Percentiles rank a stretch among this genome's conserved stretches.
These are phyloP conservation scores for Tetragnatha versicolor DNA, from an alignment of 1,140 invertebrate species.

Conservation along the genomic window DNA sequence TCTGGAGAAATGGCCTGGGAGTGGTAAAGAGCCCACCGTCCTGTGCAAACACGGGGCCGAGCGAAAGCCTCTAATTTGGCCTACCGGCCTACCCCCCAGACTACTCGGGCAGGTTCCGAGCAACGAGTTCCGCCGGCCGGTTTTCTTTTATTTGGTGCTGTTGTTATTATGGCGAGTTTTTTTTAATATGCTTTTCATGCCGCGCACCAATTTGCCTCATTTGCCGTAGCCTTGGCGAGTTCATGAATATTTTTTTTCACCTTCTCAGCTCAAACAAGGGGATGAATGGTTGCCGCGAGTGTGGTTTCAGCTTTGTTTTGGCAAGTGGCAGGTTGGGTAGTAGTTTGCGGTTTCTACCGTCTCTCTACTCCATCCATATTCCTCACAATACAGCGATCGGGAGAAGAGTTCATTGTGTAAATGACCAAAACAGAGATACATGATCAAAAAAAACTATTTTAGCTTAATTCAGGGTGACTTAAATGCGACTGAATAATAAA, in stretches of 20 bases:
- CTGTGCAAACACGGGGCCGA: slow-evolving; percentile 46
- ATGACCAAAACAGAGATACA: no score
- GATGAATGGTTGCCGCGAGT: not conserved
- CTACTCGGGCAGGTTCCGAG: not conserved
- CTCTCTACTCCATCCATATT: no score
- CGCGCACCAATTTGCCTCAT: slow-evolving; percentile 46
- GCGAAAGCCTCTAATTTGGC: slow-evolving; percentile 52
- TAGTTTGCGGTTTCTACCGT: no score
- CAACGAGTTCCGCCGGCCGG: not conserved
- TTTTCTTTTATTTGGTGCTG: slow-evolving; percentile 5
- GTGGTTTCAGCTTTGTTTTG: not conserved
- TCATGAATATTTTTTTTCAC: slow-evolving; percentile 28
- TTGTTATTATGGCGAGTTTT: slow-evolving; percentile 22
- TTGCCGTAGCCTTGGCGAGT: slow-evolving; percentile 51
- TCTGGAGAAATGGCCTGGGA: slow-evolving; percentile 47
- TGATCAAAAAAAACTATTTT: no score
- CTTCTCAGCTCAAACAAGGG: slow-evolving; percentile 5
- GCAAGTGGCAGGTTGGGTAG: no score
- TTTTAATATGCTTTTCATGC: not conserved
- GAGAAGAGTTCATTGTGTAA: no score
- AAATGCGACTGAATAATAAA: not conserved
- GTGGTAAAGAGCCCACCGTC: slow-evolving; percentile 42
- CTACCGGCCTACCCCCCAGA: slow-evolving; percentile 19
- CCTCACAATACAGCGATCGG: no score
- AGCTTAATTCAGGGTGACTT: not conserved